These are phyloP conservation scores for Urophycis tenuis DNA, from an alignment of 2,797 vertebrate species.

Conservation along the genomic window DNA sequence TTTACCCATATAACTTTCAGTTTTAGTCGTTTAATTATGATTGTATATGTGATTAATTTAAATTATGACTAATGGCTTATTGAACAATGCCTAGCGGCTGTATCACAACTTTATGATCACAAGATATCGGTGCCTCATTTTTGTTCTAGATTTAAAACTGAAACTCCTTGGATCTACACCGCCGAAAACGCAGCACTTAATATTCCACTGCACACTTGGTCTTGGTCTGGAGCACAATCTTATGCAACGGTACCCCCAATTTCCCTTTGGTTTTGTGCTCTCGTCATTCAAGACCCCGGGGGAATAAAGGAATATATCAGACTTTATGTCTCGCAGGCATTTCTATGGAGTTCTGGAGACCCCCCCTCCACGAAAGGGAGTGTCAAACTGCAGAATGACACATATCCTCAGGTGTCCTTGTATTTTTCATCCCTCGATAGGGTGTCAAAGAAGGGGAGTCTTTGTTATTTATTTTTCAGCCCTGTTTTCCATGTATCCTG, in stretches of 20 bases:
- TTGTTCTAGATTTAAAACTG: background rate
- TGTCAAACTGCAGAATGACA: constrained; percentile 26
- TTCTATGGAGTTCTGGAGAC: background rate
- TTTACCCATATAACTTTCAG: background rate
- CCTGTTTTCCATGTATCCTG: constrained; percentile 59
- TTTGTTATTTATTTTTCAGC: constrained; percentile 43
- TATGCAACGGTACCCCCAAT: background rate
- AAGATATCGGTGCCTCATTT: background rate
- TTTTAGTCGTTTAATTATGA: background rate
- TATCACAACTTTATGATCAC: too few relatives aligned
- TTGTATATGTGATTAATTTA: background rate
- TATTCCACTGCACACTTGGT: background rate
- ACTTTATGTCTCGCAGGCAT: background rate
- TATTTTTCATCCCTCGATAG: constrained; percentile 28
- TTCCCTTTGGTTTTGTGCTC: background rate
- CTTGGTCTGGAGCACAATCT: constrained; percentile 1
- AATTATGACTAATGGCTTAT: background rate
- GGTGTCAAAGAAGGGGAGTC: constrained; percentile 44
- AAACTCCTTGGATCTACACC: background rate
- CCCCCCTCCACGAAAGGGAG: constrained; percentile 7
- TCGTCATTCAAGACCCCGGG: background rate
- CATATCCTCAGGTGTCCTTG: constrained; percentile 18
- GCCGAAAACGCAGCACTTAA: background rate
- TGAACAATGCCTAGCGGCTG: too few relatives aligned
- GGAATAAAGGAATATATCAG: constrained; percentile 1